Evolutionary conservation across 2,797 vertebrate genomes (phyloP).

Genomic region (Eospalax fontanierii): DNA sequence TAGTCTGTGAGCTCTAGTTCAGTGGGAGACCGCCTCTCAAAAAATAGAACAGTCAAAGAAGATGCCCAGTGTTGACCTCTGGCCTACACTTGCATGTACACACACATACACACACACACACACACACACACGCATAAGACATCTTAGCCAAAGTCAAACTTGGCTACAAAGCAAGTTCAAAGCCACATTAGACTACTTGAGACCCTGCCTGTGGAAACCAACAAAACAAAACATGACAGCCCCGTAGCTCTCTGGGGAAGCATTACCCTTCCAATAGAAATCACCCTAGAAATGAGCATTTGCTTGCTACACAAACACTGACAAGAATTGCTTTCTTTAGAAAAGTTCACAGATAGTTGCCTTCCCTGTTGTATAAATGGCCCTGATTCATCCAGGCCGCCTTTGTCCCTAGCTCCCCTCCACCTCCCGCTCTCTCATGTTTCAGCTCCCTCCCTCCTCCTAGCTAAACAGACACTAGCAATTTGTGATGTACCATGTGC

Average conservation of each 20-base stretch:
- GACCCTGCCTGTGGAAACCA: not conserved
- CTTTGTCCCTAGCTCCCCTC: not conserved
- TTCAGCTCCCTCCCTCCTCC: not conserved
- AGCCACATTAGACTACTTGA: not conserved
- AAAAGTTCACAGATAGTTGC: not conserved
- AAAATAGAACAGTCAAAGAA: not conserved
- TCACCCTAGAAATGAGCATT: conserved; percentile 2
- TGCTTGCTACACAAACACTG: conserved; percentile 16
- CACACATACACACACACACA: not conserved
- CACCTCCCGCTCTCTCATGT: not conserved
- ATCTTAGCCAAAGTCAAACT: not conserved
- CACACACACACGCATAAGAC: not conserved
- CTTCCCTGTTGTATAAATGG: not conserved
- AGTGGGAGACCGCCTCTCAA: not conserved
- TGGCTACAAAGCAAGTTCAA: not conserved
- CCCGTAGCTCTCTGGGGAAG: too few species aligned
- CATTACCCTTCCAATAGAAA: not conserved
- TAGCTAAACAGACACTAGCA: not conserved
- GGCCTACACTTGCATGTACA: not conserved
- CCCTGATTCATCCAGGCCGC: not conserved
- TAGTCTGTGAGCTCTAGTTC: not conserved
- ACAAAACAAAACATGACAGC: not conserved
- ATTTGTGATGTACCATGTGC: not conserved
- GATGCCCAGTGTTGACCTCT: not conserved
- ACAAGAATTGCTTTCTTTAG: conserved; percentile 1